These are phyloP conservation scores for Cybosia mesomella DNA, from an alignment of 2,888 invertebrate species.

Conservation along the genomic window DNA sequence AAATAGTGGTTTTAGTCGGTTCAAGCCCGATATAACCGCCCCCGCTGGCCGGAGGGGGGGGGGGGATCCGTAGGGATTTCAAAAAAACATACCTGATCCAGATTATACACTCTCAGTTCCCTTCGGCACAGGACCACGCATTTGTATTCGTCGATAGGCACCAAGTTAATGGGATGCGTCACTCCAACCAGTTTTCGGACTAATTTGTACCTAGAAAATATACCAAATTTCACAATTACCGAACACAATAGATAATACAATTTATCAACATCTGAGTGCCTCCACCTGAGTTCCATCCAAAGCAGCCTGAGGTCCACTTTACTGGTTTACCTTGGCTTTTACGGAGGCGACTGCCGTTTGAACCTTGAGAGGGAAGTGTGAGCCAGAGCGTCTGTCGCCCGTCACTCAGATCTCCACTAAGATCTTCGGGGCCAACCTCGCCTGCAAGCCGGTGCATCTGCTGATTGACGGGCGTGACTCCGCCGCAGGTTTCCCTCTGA, in stretches of 20 bases:
- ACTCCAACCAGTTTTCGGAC: slow-evolving; percentile 91
- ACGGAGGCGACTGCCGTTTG: too few relatives aligned
- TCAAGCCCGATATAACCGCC: too few relatives aligned
- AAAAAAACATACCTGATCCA: slow-evolving; percentile 92
- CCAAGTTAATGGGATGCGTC: slow-evolving; percentile 92
- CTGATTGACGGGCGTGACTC: too few relatives aligned
- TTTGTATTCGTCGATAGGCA: slow-evolving; percentile 91
- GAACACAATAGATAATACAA: background rate
- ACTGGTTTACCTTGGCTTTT: background rate
- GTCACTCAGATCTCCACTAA: too few relatives aligned
- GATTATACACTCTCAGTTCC: slow-evolving; percentile 93
- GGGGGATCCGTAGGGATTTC: too few relatives aligned
- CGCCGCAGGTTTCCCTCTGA: too few relatives aligned
- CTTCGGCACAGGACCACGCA: slow-evolving; percentile 94
- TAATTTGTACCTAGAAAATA: slow-evolving; percentile 83
- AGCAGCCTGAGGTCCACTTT: background rate
- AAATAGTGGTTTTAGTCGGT: too few relatives aligned
- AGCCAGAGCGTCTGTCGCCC: too few relatives aligned
- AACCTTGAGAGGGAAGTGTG: too few relatives aligned
- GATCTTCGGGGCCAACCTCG: too few relatives aligned
- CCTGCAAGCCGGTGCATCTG: too few relatives aligned
- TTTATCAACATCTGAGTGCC: background rate
- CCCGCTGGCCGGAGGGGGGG: too few relatives aligned
- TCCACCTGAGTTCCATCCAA: background rate
- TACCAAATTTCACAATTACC: background rate